Evolutionary conservation across 1,140 invertebrate species (phyloP), one percentile per base, ranked within the genome.

Genomic region (Leptonema lineaticorne): DNA sequence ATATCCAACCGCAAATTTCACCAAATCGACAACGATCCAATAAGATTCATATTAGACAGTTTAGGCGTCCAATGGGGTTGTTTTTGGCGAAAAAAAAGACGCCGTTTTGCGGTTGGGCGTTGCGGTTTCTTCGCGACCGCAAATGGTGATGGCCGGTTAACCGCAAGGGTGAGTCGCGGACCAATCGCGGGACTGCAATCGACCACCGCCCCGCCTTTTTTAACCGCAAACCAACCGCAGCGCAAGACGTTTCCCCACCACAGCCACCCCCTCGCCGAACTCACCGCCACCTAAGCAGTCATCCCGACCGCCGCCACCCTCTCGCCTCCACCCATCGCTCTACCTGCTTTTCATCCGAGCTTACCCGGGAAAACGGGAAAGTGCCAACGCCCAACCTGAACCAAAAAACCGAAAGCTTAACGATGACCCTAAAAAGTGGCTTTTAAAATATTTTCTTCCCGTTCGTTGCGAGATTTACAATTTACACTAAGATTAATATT

Each of bases 181-280:
- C 79, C 78, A 80, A 80, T 80, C 69, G 73, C 57, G 63, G 63
- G 71, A 56, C 69, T 68, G 66, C 67, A 75, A 65, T 75, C 68
- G 74, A 76, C 79, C 79, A 78, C 75, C 77, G 75, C 76, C 74
- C 70, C 78, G 77, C 78, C 79, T 73, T 71, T 75, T 75, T 75
- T 79, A 79, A 81, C 79, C 79, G 74, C 79, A 81, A 81, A 81
- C 79, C 79, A 81, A 81, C 79, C 79, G 78, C 79, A 80, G 78
- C 75, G 76, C 75, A 77, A 79, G 69, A 70, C 72, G 67, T 62
- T 33, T 26, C 48, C 18, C 20, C 2, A 3, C 48, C 2, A 18
- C 16, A 4, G 11, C 48, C 18, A 53, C 48, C 48, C 18, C 18
- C 16, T 53, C 18, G 1, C 8, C 48, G 24, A 53, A 20, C 22